Evolutionary conservation across 2,888 invertebrate genomes (phyloP).

Genomic region (Drosophila eohydei): DNA sequence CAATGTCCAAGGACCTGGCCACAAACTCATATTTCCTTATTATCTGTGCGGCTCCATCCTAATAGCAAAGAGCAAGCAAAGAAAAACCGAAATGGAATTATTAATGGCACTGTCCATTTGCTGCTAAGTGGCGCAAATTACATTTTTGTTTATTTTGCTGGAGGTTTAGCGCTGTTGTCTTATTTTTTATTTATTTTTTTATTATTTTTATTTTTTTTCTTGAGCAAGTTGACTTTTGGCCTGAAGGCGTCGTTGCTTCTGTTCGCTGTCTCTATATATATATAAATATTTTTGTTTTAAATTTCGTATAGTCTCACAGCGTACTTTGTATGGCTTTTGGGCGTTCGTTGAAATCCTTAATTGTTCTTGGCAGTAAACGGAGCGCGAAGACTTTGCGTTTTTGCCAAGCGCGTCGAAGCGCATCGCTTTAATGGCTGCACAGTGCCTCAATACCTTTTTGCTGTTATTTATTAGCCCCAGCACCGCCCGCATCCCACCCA

Average conservation of each 20-base stretch:
- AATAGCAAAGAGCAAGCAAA: constrained; percentile 30
- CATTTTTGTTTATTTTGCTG: constrained; percentile 75
- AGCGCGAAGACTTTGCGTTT: constrained; percentile 47
- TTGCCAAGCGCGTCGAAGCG: constrained; percentile 58
- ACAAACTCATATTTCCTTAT: constrained; percentile 76
- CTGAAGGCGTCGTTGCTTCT: constrained; percentile 35
- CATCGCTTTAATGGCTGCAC: constrained; percentile 64
- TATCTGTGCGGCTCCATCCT: constrained; percentile 56
- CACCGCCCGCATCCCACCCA: background rate
- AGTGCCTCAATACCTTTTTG: constrained; percentile 59
- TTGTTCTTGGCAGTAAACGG: constrained; percentile 62
- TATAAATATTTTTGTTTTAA: constrained; percentile 41
- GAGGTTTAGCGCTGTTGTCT: constrained; percentile 50
- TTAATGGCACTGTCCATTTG: constrained; percentile 79
- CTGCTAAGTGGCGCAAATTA: constrained; percentile 81
- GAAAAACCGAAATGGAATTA: constrained; percentile 69
- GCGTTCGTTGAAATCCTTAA: constrained; percentile 63
- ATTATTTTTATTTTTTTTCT: constrained; percentile 10
- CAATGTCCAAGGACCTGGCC: constrained; percentile 36
- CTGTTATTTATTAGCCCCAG: constrained; percentile 58
- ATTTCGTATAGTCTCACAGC: constrained; percentile 36
- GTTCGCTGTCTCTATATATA: constrained; percentile 17
- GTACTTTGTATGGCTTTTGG: constrained; percentile 60
- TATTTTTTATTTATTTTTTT: constrained; percentile 42
- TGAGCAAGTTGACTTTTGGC: constrained; percentile 56